These are phyloP conservation scores for Cephalotes varians DNA, from an alignment of 2,888 invertebrate genomes.

Conservation along the genomic window DNA sequence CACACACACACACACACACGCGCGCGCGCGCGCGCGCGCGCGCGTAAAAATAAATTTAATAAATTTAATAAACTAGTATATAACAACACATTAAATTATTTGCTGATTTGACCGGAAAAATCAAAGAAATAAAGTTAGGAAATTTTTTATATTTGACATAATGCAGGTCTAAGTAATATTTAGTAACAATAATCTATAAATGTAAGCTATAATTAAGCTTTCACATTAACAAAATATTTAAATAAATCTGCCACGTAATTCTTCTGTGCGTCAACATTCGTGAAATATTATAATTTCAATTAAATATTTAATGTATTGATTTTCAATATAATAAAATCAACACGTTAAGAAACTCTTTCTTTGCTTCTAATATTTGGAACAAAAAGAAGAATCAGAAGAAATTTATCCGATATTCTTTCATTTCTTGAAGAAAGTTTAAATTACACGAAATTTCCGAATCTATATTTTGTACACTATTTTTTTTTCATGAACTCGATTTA, in stretches of 20 bases:
- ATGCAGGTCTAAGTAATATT: background rate
- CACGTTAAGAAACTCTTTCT: background rate
- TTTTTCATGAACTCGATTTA: background rate
- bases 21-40: too few relatives aligned
- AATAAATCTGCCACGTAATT: slow-evolving; percentile 14
- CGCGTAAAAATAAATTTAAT: background rate
- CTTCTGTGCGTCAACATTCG: background rate
- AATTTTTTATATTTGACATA: background rate
- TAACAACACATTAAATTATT: background rate
- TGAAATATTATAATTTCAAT: too few relatives aligned
- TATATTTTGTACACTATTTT: background rate
- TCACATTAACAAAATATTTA: background rate
- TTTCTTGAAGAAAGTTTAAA: background rate
- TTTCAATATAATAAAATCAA: background rate
- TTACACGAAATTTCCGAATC: background rate
- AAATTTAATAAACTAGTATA: background rate
- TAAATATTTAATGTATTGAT: background rate
- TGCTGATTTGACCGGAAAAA: background rate
- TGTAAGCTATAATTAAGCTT: slow-evolving; percentile 18
- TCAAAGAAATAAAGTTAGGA: background rate
- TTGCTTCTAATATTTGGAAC: background rate
- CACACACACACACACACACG: too few relatives aligned
- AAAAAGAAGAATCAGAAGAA: background rate
- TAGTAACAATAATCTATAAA: slow-evolving; percentile 31
- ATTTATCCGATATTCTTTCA: background rate